A percentile compares a stretch with the other conserved stretches of the same genome.
Evolutionary conservation across 1,140 invertebrate species (phyloP).

Genomic region (Drosophila truncata): DNA sequence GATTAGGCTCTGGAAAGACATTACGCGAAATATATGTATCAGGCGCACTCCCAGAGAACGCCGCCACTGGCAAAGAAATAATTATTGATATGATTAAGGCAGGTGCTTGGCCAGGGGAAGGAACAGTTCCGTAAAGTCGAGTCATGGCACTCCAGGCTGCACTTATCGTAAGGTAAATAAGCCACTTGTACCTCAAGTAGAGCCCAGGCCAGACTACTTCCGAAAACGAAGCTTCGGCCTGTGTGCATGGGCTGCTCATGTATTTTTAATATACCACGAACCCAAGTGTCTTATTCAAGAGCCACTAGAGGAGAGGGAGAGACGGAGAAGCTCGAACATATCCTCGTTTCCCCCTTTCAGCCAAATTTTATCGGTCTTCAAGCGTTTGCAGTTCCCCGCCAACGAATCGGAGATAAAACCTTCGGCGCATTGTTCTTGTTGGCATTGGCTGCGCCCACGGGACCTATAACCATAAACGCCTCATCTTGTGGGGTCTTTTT

Average conservation of each 20-base stretch:
- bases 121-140: conserved; percentile 28
- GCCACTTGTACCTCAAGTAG: conserved; percentile 79
- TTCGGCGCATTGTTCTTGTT: conserved; percentile 46
- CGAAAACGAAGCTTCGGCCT: conserved; percentile 2
- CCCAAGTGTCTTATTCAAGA: conserved; percentile 72
- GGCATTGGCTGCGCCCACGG: conserved; percentile 59
- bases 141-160: conserved; percentile 78
- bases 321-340: conserved; percentile 27
- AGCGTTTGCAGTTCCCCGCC: conserved; percentile 59
- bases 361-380: conserved; percentile 74
- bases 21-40: conserved; percentile 24
- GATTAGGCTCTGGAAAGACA: conserved; percentile 69
- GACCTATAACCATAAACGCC: conserved; percentile 76
- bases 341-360: conserved; percentile 61
- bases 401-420: conserved; percentile 25
- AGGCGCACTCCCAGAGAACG: conserved; percentile 33
- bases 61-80: conserved; percentile 58
- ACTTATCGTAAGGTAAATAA: conserved; percentile 82
- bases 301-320: conserved; percentile 15
- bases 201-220: conserved; percentile 39
- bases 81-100: conserved; percentile 75
- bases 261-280: conserved; percentile 80
- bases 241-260: conserved; percentile 57
- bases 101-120: neutral
- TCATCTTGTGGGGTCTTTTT: conserved; percentile 33